Base-by-base conservation (phyloP, 2,113 vertebrate species). In the Otus sunia region DNA sequence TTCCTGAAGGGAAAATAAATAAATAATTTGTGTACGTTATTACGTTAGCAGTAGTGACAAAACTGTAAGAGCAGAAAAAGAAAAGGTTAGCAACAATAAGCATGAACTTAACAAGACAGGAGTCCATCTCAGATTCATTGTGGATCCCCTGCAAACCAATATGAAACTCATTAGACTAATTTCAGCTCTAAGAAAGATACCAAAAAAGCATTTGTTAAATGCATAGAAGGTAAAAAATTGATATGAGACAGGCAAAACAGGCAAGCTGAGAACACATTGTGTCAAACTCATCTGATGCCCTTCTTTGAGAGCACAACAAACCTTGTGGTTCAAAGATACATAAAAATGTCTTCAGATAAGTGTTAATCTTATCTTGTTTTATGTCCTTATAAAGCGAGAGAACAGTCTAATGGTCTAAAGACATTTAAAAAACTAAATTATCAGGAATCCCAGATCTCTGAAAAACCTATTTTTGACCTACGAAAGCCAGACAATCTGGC, bases 1-100 rank as follows among this genome's bases (percentile, higher is more conserved):
- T 97, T 98, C 96, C 99, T 99, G 90, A 55, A 98, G 88, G 7
- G 5, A 72, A 94, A 49, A 56, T 73, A 74, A 76, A 72, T 18
- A 73, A 41, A 81, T 14, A 34, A 21, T 11, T 34, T 60, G 29
- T 21, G 36, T 34, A 10, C 16, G 34, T 63, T 50, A 69, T n/a
- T 56, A 68, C 71, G 25, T 58, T 45, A 87, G 49, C 30, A 71
- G n/a, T 5, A 53, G 29, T 22, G 26, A 64, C 21, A 75, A 50
- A 88, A 74, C 26, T 1, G 0, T 17, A 79, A 34, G 2, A 83
- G 20, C 18, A 81, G 69, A 52, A 76, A 36, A 86, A 81, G 69
- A 52, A 76, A 36, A 86, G 32, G 26, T 64, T 45, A 82, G 36
- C 45, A 92, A 37, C 22, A 67, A 29, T 10, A 87, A 90, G 49